phyloP scores from a whole-genome alignment of 2,113 vertebrate genomes.

The Nipponia nippon region DNA sequence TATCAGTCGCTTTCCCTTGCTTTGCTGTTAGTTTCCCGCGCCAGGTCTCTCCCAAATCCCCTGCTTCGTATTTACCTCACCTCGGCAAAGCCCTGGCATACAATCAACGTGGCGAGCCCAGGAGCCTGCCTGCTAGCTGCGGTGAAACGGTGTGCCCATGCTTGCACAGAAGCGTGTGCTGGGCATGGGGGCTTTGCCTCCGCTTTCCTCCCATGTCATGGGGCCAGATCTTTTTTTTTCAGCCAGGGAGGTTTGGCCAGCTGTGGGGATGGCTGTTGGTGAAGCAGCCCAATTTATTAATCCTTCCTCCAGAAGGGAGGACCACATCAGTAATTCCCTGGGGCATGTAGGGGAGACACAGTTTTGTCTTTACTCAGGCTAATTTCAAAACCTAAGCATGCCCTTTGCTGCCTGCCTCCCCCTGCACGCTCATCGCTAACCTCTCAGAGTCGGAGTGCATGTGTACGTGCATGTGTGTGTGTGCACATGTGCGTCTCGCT shows the following conservation, averaged over 20 bases:
- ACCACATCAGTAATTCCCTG: neutral
- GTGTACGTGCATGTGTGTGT: neutral
- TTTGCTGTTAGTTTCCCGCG: neutral
- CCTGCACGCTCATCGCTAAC: rapidly evolving
- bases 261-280: too few relatives aligned
- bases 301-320: too few relatives aligned
- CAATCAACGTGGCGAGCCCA: neutral
- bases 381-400: neutral
- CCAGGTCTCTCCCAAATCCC: neutral
- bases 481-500: too few relatives aligned
- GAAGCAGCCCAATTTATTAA: too few relatives aligned
- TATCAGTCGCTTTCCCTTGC: neutral
- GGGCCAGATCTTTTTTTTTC: neutral
- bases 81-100: neutral
- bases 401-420: neutral
- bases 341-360: neutral
- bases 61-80: neutral
- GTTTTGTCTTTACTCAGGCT: neutral
- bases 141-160: rapidly evolving
- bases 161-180: neutral
- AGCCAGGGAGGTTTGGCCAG: neutral
- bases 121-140: neutral
- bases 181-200: neutral
- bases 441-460: rapidly evolving
- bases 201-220: neutral